Percentiles rank a stretch among this genome's conserved stretches.
phyloP scores from a whole-genome alignment of 2,113 vertebrate genomes.

The Epinephelus moara region DNA sequence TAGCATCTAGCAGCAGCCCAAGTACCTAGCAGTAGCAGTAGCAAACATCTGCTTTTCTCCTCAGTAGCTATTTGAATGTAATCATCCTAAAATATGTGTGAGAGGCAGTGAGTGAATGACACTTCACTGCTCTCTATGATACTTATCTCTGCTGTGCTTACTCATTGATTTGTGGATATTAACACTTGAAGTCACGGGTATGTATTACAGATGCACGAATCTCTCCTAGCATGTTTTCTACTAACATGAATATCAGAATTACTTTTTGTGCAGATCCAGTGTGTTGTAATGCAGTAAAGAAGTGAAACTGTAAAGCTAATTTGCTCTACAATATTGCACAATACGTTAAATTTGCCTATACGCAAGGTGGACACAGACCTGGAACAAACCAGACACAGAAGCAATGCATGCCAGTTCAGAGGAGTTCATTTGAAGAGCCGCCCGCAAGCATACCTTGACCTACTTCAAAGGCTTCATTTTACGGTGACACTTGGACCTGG shows the following conservation, averaged over 20 bases:
- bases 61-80: constrained; percentile 23
- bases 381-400: not conserved
- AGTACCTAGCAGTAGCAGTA: not conserved
- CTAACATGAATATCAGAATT: not conserved
- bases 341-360: not conserved
- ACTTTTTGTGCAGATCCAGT: not conserved
- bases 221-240: not conserved
- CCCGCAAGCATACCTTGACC: constrained; percentile 11
- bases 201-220: not conserved
- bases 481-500: constrained; percentile 6
- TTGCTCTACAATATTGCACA: not conserved
- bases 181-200: constrained; percentile 12
- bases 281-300: not conserved
- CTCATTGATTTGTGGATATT: constrained; percentile 35
- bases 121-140: constrained; percentile 28
- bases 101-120: constrained; percentile 6
- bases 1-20: not conserved
- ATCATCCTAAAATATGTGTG: constrained; percentile 12
- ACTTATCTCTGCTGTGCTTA: constrained; percentile 15
- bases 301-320: not conserved
- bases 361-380: not conserved
- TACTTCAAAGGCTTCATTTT: constrained; percentile 41
- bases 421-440: constrained; percentile 22
- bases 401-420: not conserved
- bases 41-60: constrained; percentile 20